Evolutionary conservation across 2,888 invertebrate species (phyloP), one percentile per base, ranked within the genome.

Genomic region (Heliconius charithonia): DNA sequence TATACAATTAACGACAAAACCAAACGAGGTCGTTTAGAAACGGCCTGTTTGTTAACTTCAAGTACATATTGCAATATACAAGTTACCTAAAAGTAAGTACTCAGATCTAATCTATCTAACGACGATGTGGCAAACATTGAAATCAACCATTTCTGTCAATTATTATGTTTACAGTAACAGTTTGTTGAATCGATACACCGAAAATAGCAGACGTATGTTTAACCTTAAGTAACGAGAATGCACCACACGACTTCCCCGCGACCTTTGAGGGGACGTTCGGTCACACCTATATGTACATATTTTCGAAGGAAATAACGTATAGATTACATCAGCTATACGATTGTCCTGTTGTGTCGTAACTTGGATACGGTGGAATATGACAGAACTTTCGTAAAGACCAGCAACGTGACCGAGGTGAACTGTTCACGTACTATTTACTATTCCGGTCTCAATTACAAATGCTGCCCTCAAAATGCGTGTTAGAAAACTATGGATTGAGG

Each of bases 371-470:
- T 66, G 75, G 59, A 32, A 72, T 37, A 72, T 80, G 77, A 78
- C 66, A 73, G 65, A 59, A n/a, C 56, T 85, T 84, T 83, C 82
- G 83, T 81, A 82, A 83, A 83, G 66, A 76, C 71, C 77, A 83
- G 85, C 86, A 86, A 86, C 83, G 79, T 83, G 85, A 82, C 86
- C 85, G 86, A 82, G 82, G 85, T 87, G 82, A 81, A 63, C 71
- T 81, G 79, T 87, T 85, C 86, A 87, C 85, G 85, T 87, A 81
- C 85, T 84, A 84, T 87, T 88, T 87, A 85, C 81, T 82, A 84
- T 85, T 86, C 80, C 78, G 79, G 80, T 81, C 82, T 85, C 85
- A 85, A 84, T 83, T 85, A 83, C 85, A 84, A 84, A 85, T 83
- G 76, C 80, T 76, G 79, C 62, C 77, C 77, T 75, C 77, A 75